Base-by-base conservation (phyloP, 2,888 invertebrate species). In the Luperina nickerlii region DNA sequence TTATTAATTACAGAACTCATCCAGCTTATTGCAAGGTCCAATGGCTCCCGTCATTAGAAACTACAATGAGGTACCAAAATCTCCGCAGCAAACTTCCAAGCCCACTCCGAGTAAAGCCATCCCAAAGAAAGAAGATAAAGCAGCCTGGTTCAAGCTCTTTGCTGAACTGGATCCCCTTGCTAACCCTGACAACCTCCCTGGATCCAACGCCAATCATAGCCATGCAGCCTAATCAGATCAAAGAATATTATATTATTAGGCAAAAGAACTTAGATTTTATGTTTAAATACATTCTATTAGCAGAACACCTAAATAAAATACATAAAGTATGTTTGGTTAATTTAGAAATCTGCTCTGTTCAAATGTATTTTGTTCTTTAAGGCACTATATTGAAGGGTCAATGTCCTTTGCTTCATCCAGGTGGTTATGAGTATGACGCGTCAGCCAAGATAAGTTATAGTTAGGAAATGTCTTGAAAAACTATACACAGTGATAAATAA, bases 121-220 rank as follows among this genome's bases (percentile, higher is more conserved):
- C 81, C 95, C 96, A 63, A 97, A 97, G 87, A 97, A 97, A 88
- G 97, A 97, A 79, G 97, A 97, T 83, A 97, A 96, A 90, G 96
- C 96, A 6, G 97, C 97, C 32, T 99, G 99, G 99, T 98, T 99
- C 92, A 98, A 98, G 94, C 96, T 99, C 76, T 99, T 99, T 96
- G 98, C 99, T 63, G 99, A 99, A 94, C 95, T 99, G 79, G 99
- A 99, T 96, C 99, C 99, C 0, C 96, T 99, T 60, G 98, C 99
- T 20, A 99, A 99, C 96, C 98, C 99, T 65, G 98, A 99, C 69
- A 96, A 93, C 73, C 92, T 97, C 42, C 95, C 93, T 32, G 96
- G 97, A 9, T 91, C 94, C 18, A 96, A 96, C 79, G 92, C 90
- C n/a, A 95, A 94, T 79, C 97, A 97, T 65, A 97, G 97, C 87